Conservation (phyloP, 1,140 invertebrate species). For the Orchesella cincta region DNA sequence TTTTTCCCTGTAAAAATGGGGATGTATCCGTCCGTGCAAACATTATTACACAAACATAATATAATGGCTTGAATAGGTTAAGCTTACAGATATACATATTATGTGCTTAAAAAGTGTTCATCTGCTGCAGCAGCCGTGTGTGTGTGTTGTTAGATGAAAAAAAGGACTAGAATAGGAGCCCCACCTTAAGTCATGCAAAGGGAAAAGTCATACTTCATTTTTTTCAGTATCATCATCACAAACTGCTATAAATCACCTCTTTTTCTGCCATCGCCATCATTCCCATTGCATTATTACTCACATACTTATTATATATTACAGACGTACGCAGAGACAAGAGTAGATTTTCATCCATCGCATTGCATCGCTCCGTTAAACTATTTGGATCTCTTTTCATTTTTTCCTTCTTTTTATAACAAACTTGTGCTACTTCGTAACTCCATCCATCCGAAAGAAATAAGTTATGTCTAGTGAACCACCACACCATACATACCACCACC, state of each 20-base stretch:
- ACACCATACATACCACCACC: neutral
- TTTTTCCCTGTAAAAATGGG: too few relatives aligned
- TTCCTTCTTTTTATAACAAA: neutral
- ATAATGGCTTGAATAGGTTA: neutral
- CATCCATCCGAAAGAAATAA: conserved; percentile 30
- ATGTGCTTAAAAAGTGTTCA: neutral
- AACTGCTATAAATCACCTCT: conserved; percentile 28
- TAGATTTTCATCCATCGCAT: too few relatives aligned
- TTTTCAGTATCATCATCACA: conserved; percentile 30
- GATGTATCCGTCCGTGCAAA: conserved; percentile 2
- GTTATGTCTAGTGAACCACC: conserved; percentile 25
- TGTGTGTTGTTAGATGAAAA: neutral
- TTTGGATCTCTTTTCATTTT: conserved; percentile 23
- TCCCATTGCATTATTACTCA: conserved; percentile 30
- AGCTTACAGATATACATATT: too few relatives aligned
- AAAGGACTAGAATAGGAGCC: conserved; percentile 23
- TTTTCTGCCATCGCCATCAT: conserved; percentile 29
- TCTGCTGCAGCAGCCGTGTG: neutral
- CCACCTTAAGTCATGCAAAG: conserved; percentile 29
- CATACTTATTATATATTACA: conserved; percentile 22
- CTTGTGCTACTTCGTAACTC: conserved; percentile 8
- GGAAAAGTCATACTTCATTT: conserved; percentile 30
- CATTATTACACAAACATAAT: neutral
- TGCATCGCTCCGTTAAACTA: conserved; percentile 23
- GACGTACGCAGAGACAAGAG: neutral